Conservation (phyloP, 2,797 vertebrate species). For the Geotrypetes seraphini region DNA sequence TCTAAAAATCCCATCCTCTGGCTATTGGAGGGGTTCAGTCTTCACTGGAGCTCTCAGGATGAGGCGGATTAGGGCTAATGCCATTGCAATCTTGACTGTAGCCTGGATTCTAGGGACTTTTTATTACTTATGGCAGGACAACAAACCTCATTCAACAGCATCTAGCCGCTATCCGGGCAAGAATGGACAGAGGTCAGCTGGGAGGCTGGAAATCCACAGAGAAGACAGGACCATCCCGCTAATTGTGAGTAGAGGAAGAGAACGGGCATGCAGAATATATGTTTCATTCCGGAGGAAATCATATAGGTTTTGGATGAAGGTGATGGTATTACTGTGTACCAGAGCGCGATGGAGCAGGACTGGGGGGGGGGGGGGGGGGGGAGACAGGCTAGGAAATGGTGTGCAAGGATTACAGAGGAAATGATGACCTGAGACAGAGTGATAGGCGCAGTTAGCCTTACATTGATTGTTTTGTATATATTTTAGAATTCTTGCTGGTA, state of each 20-base stretch:
- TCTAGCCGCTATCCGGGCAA: slow-evolving; percentile 40
- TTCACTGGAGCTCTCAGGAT: slow-evolving; percentile 64
- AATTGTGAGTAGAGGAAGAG: slow-evolving; percentile 62
- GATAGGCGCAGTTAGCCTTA: slow-evolving; percentile 1
- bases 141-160: slow-evolving; percentile 72
- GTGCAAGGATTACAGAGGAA: neutral
- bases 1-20: slow-evolving; percentile 1
- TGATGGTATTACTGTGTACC: no score
- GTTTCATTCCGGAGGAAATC: neutral
- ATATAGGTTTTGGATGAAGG: no score
- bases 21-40: slow-evolving; percentile 13
- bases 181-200: slow-evolving; percentile 53
- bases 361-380: no score
- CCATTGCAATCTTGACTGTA: slow-evolving; percentile 92
- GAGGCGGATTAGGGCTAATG: slow-evolving; percentile 95
- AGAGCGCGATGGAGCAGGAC: no score
- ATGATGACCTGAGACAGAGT: neutral
- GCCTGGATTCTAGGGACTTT: slow-evolving; percentile 97
- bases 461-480: slow-evolving; percentile 25
- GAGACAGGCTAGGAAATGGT: no score
- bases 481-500: slow-evolving; percentile 34
- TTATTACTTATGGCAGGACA: slow-evolving; percentile 99
- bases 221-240: slow-evolving; percentile 83
- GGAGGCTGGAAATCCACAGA: slow-evolving; percentile 70
- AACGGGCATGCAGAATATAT: neutral